phyloP scores from a whole-genome alignment of 2,888 invertebrate genomes.

The Cerceris rybyensis region DNA sequence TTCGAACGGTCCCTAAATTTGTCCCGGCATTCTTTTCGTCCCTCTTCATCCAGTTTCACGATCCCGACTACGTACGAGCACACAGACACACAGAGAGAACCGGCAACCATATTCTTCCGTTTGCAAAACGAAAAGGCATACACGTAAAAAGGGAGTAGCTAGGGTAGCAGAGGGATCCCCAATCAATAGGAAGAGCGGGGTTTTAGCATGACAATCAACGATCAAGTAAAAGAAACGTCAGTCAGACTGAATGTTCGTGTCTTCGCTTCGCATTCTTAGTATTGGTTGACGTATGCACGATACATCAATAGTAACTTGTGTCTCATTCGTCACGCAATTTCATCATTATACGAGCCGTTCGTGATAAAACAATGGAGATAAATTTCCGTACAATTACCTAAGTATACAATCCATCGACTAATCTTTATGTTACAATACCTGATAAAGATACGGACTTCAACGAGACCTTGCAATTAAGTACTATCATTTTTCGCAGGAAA shows the following conservation, averaged over 20 bases:
- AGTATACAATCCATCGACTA: no score
- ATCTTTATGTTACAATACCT: no score
- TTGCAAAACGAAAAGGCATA: constrained; percentile 50
- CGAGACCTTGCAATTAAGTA: no score
- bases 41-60: constrained; percentile 46
- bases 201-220: constrained; percentile 79
- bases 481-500: no score
- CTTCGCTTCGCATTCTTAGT: constrained; percentile 30
- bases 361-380: background rate
- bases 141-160: constrained; percentile 36
- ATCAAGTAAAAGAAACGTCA: constrained; percentile 77
- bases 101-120: constrained; percentile 28
- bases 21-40: constrained; percentile 65
- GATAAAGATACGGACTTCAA: no score
- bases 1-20: constrained; percentile 74
- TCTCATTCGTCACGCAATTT: background rate
- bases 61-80: constrained; percentile 38
- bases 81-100: constrained; percentile 16
- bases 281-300: constrained; percentile 7
- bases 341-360: background rate
- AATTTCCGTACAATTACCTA: background rate
- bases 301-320: background rate
- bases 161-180: constrained; percentile 46
- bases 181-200: constrained; percentile 75
- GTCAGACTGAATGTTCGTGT: constrained; percentile 62